Conservation (phyloP, 2,113 vertebrate genomes). For the Anhinga rufa region DNA sequence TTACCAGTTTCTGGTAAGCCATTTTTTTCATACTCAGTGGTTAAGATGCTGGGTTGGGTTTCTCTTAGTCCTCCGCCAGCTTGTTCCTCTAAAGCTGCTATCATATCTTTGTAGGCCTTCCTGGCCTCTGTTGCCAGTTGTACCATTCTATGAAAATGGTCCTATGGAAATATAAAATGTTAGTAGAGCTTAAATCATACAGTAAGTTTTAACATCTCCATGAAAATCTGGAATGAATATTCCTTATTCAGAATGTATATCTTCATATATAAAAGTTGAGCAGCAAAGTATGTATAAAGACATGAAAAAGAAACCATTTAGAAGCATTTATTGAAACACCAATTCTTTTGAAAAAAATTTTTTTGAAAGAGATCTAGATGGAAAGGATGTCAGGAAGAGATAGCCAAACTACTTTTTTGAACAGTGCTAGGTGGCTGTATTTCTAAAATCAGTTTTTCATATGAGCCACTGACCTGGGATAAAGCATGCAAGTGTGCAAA, state of each 20-base stretch:
- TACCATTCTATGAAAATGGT: slow-evolving; percentile 93
- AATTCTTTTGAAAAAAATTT: background rate
- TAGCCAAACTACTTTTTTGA: background rate
- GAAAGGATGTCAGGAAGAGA: background rate
- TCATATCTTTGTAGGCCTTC: slow-evolving; percentile 85
- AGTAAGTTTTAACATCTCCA: background rate
- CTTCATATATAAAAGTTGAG: background rate
- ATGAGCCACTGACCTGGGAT: background rate
- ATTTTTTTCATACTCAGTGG: background rate
- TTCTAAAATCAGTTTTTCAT: background rate
- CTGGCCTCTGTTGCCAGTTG: slow-evolving; percentile 89
- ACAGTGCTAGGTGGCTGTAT: background rate
- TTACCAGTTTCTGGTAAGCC: background rate
- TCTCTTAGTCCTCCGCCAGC: slow-evolving; percentile 6
- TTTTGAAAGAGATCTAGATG: background rate
- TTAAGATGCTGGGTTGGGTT: background rate
- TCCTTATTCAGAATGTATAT: background rate
- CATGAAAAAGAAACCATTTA: background rate
- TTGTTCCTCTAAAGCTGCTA: slow-evolving; percentile 70
- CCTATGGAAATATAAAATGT: slow-evolving; percentile 62
- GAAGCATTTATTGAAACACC: background rate
- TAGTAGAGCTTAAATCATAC: background rate
- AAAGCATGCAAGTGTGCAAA: background rate
- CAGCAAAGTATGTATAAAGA: background rate
- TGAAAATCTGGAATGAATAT: background rate